phyloP scores from a whole-genome alignment of 2,888 invertebrate species.

The Eustalomyia histrio region DNA sequence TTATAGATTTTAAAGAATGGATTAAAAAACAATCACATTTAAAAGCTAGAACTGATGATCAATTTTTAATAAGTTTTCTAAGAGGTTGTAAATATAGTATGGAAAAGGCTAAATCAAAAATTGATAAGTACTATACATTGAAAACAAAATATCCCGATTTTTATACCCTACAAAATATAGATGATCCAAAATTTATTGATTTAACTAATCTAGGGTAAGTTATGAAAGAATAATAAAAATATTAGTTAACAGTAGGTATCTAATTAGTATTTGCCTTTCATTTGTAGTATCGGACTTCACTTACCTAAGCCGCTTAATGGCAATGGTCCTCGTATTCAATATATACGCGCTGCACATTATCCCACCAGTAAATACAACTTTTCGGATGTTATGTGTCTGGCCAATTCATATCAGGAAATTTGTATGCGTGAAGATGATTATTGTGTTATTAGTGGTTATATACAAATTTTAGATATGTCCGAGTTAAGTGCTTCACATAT shows the following conservation, averaged over 20 bases:
- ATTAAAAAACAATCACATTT: slow-evolving; percentile 80
- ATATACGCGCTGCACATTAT: slow-evolving; percentile 80
- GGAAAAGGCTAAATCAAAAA: slow-evolving; percentile 81
- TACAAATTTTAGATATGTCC: slow-evolving; percentile 81
- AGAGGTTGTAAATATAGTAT: slow-evolving; percentile 81
- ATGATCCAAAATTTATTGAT: slow-evolving; percentile 51
- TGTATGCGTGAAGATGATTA: slow-evolving; percentile 82
- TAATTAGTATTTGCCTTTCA: neutral
- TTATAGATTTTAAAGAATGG: slow-evolving; percentile 79
- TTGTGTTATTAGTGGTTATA: slow-evolving; percentile 80
- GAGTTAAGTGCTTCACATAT: slow-evolving; percentile 81
- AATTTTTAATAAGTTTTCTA: slow-evolving; percentile 80
- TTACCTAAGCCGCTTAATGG: slow-evolving; percentile 76
- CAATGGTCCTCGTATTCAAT: slow-evolving; percentile 80
- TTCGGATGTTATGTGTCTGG: slow-evolving; percentile 80
- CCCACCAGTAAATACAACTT: slow-evolving; percentile 79
- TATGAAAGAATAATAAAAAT: neutral
- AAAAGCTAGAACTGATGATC: slow-evolving; percentile 75
- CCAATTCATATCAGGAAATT: slow-evolving; percentile 82
- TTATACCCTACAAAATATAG: slow-evolving; percentile 75
- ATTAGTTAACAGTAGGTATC: neutral
- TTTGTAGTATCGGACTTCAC: slow-evolving; percentile 62
- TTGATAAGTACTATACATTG: slow-evolving; percentile 82
- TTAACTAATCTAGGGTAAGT: slow-evolving; percentile 18
- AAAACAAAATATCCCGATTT: slow-evolving; percentile 82